These are phyloP conservation scores for Callocephalon fimbriatum DNA, from an alignment of 2,113 vertebrate species.

Conservation along the genomic window DNA sequence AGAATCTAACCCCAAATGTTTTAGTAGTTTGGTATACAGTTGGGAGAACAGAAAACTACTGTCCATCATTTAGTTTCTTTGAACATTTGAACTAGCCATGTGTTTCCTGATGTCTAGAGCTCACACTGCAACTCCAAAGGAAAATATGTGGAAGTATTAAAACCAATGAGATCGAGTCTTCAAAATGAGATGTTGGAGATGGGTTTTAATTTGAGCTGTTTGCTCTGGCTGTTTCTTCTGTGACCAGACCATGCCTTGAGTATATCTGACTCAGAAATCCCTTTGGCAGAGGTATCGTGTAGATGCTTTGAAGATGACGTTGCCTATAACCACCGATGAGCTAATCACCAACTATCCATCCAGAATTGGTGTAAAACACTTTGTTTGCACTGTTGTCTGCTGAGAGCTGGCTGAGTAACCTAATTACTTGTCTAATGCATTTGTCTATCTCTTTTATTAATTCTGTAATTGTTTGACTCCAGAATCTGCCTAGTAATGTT, in stretches of 20 bases:
- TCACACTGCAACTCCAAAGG: rapidly evolving
- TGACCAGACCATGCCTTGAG: not conserved
- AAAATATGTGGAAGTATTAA: not conserved
- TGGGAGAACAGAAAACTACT: not conserved
- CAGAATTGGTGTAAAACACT: not conserved
- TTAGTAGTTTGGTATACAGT: not conserved
- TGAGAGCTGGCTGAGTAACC: not conserved
- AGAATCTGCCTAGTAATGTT: not conserved
- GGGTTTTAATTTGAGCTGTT: not conserved
- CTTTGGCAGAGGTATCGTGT: not conserved
- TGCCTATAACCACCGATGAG: not conserved
- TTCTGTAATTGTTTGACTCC: not conserved
- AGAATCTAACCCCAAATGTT: not conserved
- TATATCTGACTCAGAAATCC: not conserved
- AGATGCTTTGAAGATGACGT: not conserved
- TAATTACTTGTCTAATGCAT: not conserved
- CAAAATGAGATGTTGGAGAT: not conserved
- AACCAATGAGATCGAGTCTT: not conserved
- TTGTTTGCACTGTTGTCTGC: not conserved
- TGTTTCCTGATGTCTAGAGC: not conserved
- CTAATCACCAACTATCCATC: not conserved
- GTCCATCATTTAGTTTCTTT: not conserved
- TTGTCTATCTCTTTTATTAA: not conserved
- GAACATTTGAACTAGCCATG: not conserved
- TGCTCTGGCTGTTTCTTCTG: not conserved